A percentile compares a stretch with the other conserved stretches of the same genome.
Conservation (phyloP, 2,113 vertebrate genomes). For the Hirundichthys speculiger region DNA sequence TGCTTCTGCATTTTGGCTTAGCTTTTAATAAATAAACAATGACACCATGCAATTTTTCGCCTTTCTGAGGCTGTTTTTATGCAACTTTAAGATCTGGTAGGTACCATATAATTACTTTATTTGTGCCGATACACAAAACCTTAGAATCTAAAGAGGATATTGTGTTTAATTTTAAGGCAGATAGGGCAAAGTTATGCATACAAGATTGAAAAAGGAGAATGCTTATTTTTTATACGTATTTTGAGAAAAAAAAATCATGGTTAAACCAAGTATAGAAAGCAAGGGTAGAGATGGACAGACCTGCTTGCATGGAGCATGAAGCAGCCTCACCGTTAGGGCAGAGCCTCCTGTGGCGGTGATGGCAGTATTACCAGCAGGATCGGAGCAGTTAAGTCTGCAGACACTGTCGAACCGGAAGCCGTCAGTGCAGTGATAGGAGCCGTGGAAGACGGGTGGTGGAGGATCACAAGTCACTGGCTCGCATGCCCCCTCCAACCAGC, state of each 20-base stretch:
- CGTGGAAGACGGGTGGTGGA: slow-evolving; percentile 90
- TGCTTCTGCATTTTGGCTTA: no score
- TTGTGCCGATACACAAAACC: no score
- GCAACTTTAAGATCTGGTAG: no score
- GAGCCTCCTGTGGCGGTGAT: slow-evolving; percentile 82
- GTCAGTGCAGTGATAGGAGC: slow-evolving; percentile 92
- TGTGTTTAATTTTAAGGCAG: neutral
- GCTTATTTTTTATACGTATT: neutral
- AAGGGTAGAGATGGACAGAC: slow-evolving; percentile 76
- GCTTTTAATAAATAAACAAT: no score
- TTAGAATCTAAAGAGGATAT: no score
- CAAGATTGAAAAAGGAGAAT: slow-evolving; percentile 22
- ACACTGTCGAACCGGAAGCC: slow-evolving; percentile 95
- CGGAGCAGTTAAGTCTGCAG: slow-evolving; percentile 90
- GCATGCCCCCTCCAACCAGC: slow-evolving; percentile 90
- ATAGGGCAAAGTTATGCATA: neutral
- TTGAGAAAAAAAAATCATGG: slow-evolving; percentile 19
- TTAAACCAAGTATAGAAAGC: slow-evolving; percentile 57
- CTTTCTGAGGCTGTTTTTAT: no score
- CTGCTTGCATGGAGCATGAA: slow-evolving; percentile 82
- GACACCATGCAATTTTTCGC: no score
- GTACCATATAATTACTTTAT: no score
- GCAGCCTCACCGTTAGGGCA: slow-evolving; percentile 84
- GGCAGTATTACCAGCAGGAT: slow-evolving; percentile 78
- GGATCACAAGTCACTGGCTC: slow-evolving; percentile 94